Percentiles rank a stretch among this genome's conserved stretches.
Evolutionary conservation across 1,140 invertebrate species (phyloP).

Genomic region (Neocloeon triangulifer): DNA sequence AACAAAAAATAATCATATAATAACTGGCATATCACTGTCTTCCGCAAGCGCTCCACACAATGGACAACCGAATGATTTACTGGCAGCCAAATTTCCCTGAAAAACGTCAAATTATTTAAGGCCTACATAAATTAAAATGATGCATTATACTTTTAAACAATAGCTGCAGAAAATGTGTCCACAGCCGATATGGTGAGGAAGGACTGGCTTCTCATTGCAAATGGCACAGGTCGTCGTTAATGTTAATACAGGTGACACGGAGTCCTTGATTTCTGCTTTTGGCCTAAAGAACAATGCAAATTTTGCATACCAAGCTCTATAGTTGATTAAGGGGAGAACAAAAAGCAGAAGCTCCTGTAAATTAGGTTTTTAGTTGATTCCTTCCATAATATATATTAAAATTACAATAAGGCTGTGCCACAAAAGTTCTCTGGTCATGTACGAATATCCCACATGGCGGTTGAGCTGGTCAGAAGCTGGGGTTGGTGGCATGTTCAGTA

Average conservation of each 20-base stretch:
- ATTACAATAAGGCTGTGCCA: slow-evolving; percentile 44
- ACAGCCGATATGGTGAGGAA: slow-evolving; percentile 4
- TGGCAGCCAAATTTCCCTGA: too few species aligned
- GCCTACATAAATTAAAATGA: too few species aligned
- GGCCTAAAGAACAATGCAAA: not conserved
- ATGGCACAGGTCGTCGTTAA: slow-evolving; percentile 6
- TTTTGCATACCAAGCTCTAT: slow-evolving; percentile 6
- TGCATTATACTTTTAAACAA: slow-evolving; percentile 7
- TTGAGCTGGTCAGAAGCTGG: slow-evolving; percentile 19
- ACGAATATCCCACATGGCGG: slow-evolving; percentile 27
- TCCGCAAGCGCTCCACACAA: too few species aligned
- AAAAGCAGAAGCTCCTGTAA: slow-evolving; percentile 10
- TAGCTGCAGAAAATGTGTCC: slow-evolving; percentile 8
- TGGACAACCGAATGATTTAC: too few species aligned
- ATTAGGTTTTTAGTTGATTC: too few species aligned
- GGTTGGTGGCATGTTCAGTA: slow-evolving; percentile 24
- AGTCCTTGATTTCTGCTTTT: too few species aligned
- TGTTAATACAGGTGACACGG: not conserved
- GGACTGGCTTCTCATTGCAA: slow-evolving; percentile 8
- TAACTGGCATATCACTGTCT: too few species aligned
- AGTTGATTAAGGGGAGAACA: slow-evolving; percentile 9
- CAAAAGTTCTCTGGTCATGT: slow-evolving; percentile 35
- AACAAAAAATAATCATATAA: too few species aligned
- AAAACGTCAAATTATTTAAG: not conserved
- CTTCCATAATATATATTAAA: too few species aligned